phyloP scores from a whole-genome alignment of 2,888 invertebrate species.

The Heliconius ismenius region DNA sequence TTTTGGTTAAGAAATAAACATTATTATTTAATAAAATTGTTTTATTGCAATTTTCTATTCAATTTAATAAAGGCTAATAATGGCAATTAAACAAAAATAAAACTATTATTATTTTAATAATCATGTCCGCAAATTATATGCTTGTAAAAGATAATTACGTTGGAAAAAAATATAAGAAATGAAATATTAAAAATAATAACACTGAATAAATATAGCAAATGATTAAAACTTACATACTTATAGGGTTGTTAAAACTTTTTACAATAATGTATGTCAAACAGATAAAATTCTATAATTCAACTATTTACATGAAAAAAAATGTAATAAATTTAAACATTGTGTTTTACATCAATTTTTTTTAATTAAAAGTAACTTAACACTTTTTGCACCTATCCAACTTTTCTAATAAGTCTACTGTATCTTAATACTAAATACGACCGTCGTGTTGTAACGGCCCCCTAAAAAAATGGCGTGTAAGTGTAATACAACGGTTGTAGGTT shows the following conservation, averaged over 20 bases:
- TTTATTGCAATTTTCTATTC: background rate
- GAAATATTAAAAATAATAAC: background rate
- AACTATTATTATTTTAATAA: background rate
- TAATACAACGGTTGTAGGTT: background rate
- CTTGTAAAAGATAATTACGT: background rate
- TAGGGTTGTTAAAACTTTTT: background rate
- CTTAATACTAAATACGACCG: background rate
- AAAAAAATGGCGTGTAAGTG: background rate
- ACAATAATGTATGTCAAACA: background rate
- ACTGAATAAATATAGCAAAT: constrained; percentile 1
- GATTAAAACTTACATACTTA: background rate
- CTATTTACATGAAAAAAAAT: no score
- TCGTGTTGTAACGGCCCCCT: background rate
- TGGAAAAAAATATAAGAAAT: background rate
- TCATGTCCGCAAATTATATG: background rate
- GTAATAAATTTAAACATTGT: no score
- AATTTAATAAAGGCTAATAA: background rate
- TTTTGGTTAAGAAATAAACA: background rate
- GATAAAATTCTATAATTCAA: background rate
- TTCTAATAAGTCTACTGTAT: no score
- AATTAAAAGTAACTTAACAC: background rate
- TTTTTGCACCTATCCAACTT: no score
- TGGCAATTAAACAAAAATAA: background rate
- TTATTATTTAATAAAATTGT: background rate
- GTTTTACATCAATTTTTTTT: background rate